Evolutionary conservation across 35 echinoderm and acorn worm species (phyloP).

Genomic region (Lytechinus pictus): DNA sequence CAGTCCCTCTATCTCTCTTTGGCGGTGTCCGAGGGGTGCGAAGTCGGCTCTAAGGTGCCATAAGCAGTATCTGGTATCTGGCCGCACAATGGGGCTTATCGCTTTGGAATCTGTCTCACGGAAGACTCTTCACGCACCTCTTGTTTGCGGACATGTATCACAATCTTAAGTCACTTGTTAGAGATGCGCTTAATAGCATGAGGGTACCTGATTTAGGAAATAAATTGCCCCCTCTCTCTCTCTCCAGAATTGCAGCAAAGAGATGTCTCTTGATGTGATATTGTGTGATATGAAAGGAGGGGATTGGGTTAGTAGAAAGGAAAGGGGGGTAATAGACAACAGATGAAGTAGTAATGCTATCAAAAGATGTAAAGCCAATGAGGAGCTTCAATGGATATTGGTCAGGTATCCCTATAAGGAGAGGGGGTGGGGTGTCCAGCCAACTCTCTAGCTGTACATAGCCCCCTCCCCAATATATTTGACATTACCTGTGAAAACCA

Average conservation of each 20-base stretch:
- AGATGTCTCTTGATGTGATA: background rate
- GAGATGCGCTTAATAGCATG: slow-evolving; percentile 1
- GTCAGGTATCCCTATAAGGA: background rate
- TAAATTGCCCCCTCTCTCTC: background rate
- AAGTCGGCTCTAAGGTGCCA: background rate
- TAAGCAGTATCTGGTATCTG: background rate
- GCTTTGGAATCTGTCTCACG: background rate
- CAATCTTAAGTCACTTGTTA: slow-evolving; percentile 13
- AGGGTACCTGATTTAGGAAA: background rate
- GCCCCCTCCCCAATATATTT: too few species aligned
- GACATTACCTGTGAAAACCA: too few species aligned
- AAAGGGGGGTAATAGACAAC: background rate
- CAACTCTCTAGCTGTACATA: too few species aligned
- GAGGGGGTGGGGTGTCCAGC: too few species aligned
- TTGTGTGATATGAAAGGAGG: background rate
- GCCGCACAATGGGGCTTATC: background rate
- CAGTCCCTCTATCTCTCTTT: background rate
- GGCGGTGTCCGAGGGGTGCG: background rate
- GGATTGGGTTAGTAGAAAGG: background rate
- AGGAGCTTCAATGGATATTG: background rate
- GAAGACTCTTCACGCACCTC: background rate
- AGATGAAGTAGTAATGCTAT: background rate
- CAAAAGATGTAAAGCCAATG: background rate
- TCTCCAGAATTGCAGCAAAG: background rate
- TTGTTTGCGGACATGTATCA: slow-evolving; percentile 7